Conservation (phyloP, 2,797 vertebrate species). For the Myotis findleyi region DNA sequence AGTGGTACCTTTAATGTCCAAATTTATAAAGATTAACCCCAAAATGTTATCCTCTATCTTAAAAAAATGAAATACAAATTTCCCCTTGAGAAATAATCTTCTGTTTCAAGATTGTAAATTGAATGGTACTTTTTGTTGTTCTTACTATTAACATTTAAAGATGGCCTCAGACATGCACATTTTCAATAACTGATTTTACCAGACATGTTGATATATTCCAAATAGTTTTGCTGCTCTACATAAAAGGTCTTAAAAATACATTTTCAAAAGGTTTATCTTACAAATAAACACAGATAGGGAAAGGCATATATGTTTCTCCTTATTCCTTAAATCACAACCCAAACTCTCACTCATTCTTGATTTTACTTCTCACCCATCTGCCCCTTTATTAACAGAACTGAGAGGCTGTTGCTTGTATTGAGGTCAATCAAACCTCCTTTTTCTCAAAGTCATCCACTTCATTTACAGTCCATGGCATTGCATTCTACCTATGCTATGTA, state of each 20-base stretch:
- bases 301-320: not conserved
- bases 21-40: not conserved
- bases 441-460: not conserved
- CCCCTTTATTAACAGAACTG: not conserved
- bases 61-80: not conserved
- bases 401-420: not conserved
- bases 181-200: not conserved
- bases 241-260: not conserved
- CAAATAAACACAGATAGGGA: not conserved
- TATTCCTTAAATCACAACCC: not conserved
- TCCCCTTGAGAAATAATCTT: not conserved
- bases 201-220: not conserved
- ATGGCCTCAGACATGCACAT: not conserved
- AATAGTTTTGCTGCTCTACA: not conserved
- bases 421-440: not conserved
- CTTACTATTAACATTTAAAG: slow-evolving; percentile 8
- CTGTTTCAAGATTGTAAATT: not conserved
- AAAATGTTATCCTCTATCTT: not conserved
- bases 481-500: not conserved
- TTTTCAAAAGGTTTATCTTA: not conserved
- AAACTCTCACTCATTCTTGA: not conserved
- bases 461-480: not conserved
- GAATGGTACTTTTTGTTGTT: not conserved
- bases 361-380: not conserved
- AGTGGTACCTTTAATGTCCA: not conserved